A percentile compares a stretch with the other conserved stretches of the same genome.
These are phyloP conservation scores for Choreutis nemorana DNA, from an alignment of 2,888 invertebrate genomes.

Conservation along the genomic window DNA sequence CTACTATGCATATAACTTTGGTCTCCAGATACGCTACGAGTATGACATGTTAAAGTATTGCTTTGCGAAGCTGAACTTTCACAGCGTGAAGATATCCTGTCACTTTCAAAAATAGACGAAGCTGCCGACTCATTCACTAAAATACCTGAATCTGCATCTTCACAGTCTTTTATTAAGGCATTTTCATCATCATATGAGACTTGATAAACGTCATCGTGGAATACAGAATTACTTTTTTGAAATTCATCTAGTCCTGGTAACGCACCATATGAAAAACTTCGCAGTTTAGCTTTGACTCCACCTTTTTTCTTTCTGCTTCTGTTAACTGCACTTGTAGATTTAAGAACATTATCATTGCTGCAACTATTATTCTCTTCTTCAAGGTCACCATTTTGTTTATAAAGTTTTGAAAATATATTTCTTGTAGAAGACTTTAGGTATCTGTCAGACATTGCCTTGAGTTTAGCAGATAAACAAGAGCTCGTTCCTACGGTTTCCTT, in stretches of 20 bases:
- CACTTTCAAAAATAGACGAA: slow-evolving; percentile 70
- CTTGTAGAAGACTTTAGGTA: slow-evolving; percentile 76
- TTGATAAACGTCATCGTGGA: slow-evolving; percentile 66
- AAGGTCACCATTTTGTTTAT: slow-evolving; percentile 54
- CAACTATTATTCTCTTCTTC: slow-evolving; percentile 26
- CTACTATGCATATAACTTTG: slow-evolving; percentile 45
- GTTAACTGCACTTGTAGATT: slow-evolving; percentile 29
- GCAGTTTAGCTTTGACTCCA: slow-evolving; percentile 60
- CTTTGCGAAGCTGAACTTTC: slow-evolving; percentile 60
- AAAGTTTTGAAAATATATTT: slow-evolving; percentile 73
- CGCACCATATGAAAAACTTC: slow-evolving; percentile 80
- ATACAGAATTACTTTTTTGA: slow-evolving; percentile 68
- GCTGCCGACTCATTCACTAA: slow-evolving; percentile 76
- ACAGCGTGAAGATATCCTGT: slow-evolving; percentile 59
- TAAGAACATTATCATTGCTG: slow-evolving; percentile 32
- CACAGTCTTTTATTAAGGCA: slow-evolving; percentile 66
- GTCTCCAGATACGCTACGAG: slow-evolving; percentile 57
- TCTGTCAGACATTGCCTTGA: slow-evolving; percentile 76
- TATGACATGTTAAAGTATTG: slow-evolving; percentile 42
- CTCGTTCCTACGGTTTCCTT: slow-evolving; percentile 61
- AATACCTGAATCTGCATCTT: slow-evolving; percentile 80
- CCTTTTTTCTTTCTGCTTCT: slow-evolving; percentile 48
- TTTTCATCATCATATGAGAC: slow-evolving; percentile 62
- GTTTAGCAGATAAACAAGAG: slow-evolving; percentile 73
- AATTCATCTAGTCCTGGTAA: slow-evolving; percentile 77